Evolutionary conservation across 2,113 vertebrate genomes (phyloP), one percentile per base, ranked within the genome.

Genomic region (Cricetomys ansorgei): DNA sequence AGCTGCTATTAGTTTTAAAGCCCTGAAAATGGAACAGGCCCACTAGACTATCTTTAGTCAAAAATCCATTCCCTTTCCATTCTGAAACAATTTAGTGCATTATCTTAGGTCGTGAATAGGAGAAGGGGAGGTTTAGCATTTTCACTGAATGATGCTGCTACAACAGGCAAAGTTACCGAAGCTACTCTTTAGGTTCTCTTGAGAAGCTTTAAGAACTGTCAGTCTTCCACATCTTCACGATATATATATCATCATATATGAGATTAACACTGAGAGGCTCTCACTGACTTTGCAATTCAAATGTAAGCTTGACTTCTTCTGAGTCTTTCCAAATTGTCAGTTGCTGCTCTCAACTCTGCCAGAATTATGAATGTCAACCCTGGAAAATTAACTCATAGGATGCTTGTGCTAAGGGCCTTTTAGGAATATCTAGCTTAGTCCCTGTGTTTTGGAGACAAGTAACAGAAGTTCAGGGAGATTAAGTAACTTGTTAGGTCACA

Each of bases 1-100:
- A 92, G 89, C 65, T 57, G 80, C 92, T 95, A 94, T 96, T 96
- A 94, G 91, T 81, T 97, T 96, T 95, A 94, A 97, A 97, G 64
- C 80, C 72, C 79, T 34, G 76, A 77, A 89, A 94, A 95, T 91
- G 89, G 75, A 93, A 90, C 9, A 81, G n/a, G 23, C 43, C 81
- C 92, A 34, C 89, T 95, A 93, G 75, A 91, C 91, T 95, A 77
- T 90, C 89, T 96, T 95, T 96, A 96, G 70, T 94, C 85, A 96
- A 84, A 84, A 45, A 94, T 94, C 93, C 93, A 94, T 92, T 93
- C 62, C 65, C 59, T 93, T 94, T 64, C 59, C 64, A 88, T 97
- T 97, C 76, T 95, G 72, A 97, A 93, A 90, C 72, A 96, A 92
- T 93, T 91, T 83, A 86, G 64, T 95, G 77, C 45, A 92, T 95